These are phyloP conservation scores for Plagodis pulveraria DNA, from an alignment of 2,888 invertebrate species.

Conservation along the genomic window DNA sequence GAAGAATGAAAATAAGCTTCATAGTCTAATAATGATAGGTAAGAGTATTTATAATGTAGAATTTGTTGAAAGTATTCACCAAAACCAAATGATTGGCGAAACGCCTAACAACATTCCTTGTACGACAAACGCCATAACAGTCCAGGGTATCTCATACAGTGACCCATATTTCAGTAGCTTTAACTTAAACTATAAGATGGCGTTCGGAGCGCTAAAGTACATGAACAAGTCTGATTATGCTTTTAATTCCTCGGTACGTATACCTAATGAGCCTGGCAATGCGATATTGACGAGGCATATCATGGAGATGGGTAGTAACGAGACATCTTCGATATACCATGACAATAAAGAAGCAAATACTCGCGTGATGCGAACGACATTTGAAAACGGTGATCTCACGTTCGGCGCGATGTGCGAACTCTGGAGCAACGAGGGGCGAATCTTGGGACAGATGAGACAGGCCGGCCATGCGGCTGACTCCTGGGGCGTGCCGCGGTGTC, in stretches of 20 bases:
- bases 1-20: conserved; percentile 84
- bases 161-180: conserved; percentile 86
- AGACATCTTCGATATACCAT: conserved; percentile 72
- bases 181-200: conserved; percentile 85
- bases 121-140: conserved; percentile 86
- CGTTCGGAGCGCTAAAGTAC: conserved; percentile 82
- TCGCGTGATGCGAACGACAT: conserved; percentile 57
- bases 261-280: conserved; percentile 81
- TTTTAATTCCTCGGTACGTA: conserved; percentile 86
- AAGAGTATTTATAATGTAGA: conserved; percentile 85
- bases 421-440: conserved; percentile 61
- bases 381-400: conserved; percentile 80
- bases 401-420: conserved; percentile 77
- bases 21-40: conserved; percentile 84
- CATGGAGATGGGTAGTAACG: conserved; percentile 48
- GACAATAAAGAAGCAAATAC: conserved; percentile 77
- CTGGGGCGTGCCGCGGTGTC: conserved; percentile 86
- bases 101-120: conserved; percentile 85
- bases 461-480: conserved; percentile 54
- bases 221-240: conserved; percentile 87
- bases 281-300: conserved; percentile 36
- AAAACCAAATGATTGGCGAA: conserved; percentile 85
- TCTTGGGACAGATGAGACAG: conserved; percentile 57
- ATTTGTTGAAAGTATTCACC: conserved; percentile 85
- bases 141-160: conserved; percentile 86